Evolutionary conservation across 2,797 vertebrate genomes (phyloP).

Genomic region (Borostomias antarcticus): DNA sequence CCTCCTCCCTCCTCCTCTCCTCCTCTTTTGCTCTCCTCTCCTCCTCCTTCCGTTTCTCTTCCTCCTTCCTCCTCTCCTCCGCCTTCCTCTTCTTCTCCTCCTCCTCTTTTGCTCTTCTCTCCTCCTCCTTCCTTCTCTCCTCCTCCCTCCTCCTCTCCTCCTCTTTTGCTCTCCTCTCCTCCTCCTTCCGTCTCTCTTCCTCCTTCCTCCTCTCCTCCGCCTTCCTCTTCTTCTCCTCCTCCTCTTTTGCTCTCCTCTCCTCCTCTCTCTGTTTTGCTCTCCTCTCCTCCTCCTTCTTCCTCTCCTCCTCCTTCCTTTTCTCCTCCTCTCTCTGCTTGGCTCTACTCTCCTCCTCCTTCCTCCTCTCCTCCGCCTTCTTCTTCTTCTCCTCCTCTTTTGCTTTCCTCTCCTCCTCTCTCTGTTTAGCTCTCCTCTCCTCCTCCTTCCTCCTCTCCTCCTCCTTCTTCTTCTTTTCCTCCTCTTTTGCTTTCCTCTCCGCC

Average conservation of each 20-base stretch:
- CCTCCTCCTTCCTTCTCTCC: not conserved
- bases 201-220: not conserved
- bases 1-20: constrained; percentile 19
- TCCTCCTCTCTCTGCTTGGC: not conserved
- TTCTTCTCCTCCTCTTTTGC: not conserved
- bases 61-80: constrained; percentile 24
- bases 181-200: constrained; percentile 8
- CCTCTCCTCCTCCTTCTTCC: constrained; percentile 3
- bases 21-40: not conserved
- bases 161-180: not conserved
- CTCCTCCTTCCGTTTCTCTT: constrained; percentile 13
- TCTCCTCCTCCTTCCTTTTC: not conserved
- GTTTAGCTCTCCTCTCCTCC: not conserved
- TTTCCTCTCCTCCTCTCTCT: constrained; percentile 3
- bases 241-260: not conserved
- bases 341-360: not conserved
- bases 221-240: not conserved
- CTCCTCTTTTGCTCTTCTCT: constrained; percentile 2
- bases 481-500: not conserved
- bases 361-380: not conserved
- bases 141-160: not conserved
- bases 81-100: constrained; percentile 1
- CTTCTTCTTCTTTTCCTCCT: not conserved
- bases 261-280: constrained; percentile 12
- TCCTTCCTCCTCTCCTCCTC: constrained; percentile 2